Evolutionary conservation across 2,797 vertebrate species (phyloP).

Genomic region (Liasis olivaceus): DNA sequence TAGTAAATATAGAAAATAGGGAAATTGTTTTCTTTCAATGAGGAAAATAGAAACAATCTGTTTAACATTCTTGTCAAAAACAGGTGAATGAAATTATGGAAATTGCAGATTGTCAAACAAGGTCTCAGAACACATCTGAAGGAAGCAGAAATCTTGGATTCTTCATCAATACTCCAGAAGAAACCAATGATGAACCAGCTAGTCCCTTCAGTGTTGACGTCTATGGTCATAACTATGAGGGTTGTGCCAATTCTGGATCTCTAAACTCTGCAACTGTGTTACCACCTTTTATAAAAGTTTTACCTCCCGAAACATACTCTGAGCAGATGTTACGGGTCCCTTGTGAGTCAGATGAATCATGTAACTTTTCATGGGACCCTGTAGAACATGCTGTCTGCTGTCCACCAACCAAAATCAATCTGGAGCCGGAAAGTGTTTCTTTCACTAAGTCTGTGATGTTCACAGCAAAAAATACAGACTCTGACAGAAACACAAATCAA

Average conservation of each 20-base stretch:
- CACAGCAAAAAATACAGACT: neutral
- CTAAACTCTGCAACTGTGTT: neutral
- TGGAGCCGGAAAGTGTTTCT: fast-evolving
- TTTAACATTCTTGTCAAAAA: slow-evolving; percentile 37
- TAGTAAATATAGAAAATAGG: neutral
- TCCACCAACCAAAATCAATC: fast-evolving
- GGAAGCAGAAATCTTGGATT: slow-evolving; percentile 30
- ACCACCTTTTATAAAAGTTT: fast-evolving
- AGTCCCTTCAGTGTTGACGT: neutral
- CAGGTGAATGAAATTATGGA: slow-evolving; percentile 68
- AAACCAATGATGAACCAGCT: slow-evolving; percentile 72
- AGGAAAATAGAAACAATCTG: neutral
- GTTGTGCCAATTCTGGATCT: fast-evolving
- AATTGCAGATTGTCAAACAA: slow-evolving; percentile 55
- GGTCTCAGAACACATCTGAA: slow-evolving; percentile 31
- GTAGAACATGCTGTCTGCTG: neutral
- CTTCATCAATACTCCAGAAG: slow-evolving; percentile 75
- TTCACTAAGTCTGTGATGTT: neutral
- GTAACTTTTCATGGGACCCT: slow-evolving; percentile 45
- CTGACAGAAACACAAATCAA: fast-evolving
- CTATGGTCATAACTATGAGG: neutral
- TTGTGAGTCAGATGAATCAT: slow-evolving; percentile 69
- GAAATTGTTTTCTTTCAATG: neutral
- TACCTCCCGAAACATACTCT: fast-evolving
- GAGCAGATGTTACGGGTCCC: slow-evolving; percentile 35